A percentile compares a stretch with the other conserved stretches of the same genome.
Evolutionary conservation across 2,113 vertebrate species (phyloP).

Genomic region (Colaptes auratus): DNA sequence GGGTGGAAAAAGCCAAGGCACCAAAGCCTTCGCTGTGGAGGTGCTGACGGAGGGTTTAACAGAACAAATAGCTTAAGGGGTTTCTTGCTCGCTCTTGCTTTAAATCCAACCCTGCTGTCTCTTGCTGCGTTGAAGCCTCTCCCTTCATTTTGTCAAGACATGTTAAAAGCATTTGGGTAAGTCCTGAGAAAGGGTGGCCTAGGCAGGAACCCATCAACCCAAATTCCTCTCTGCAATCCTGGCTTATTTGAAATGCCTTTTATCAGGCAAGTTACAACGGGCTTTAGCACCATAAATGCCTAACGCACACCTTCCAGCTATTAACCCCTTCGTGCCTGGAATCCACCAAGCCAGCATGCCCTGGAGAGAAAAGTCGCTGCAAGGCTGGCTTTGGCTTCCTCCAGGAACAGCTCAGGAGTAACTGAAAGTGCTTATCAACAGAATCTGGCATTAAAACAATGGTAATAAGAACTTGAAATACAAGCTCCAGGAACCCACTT

Average conservation of each 20-base stretch:
- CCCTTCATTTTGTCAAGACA: conserved; percentile 67
- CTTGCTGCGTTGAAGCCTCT: conserved; percentile 20
- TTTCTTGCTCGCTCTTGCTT: neutral
- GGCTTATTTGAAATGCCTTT: conserved; percentile 69
- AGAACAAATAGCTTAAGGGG: neutral
- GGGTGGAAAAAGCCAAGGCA: neutral
- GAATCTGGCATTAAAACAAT: neutral
- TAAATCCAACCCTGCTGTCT: neutral
- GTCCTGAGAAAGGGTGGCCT: conserved; percentile 69
- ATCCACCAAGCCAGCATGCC: neutral
- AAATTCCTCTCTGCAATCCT: conserved; percentile 72
- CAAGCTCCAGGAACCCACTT: neutral
- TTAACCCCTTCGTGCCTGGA: conserved; percentile 28
- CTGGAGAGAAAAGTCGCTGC: neutral
- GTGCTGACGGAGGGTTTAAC: neutral
- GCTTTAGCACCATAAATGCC: neutral
- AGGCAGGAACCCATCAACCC: conserved; percentile 64
- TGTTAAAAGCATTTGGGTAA: conserved; percentile 45
- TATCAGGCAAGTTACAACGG: conserved; percentile 73
- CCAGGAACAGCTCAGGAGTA: neutral
- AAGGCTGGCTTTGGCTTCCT: neutral
- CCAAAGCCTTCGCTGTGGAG: neutral
- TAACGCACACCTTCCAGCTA: neutral
- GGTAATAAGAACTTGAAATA: conserved; percentile 2
- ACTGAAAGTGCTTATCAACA: neutral